phyloP scores from a whole-genome alignment of 2,888 invertebrate species.

The Drosophila crucigera region DNA sequence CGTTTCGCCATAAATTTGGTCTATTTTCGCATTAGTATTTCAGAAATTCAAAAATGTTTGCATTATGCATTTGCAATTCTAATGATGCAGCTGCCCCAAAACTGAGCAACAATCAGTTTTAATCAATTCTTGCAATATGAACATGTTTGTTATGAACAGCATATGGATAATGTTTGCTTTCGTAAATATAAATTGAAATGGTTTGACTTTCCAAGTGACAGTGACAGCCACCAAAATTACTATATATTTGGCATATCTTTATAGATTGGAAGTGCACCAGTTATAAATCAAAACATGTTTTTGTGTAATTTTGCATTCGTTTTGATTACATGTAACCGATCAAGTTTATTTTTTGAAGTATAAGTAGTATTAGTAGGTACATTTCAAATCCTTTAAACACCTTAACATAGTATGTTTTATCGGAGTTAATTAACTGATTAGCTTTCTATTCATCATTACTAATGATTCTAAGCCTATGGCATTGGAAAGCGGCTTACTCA shows the following conservation, averaged over 20 bases:
- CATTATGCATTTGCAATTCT: conserved; percentile 68
- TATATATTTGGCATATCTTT: not conserved
- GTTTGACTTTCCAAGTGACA: conserved; percentile 5
- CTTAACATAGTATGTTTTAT: not conserved
- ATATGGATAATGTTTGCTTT: conserved; percentile 30
- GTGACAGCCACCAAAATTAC: not conserved
- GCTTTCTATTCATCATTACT: not conserved
- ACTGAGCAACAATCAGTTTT: conserved; percentile 24
- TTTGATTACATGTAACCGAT: not conserved
- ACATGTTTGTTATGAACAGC: conserved; percentile 13
- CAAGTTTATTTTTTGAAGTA: not conserved
- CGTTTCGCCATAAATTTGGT: conserved; percentile 48
- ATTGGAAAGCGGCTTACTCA: conserved; percentile 5
- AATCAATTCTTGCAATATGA: conserved; percentile 5
- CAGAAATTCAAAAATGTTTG: conserved; percentile 27
- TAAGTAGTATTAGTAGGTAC: not conserved
- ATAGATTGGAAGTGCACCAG: not conserved
- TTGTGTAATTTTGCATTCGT: not conserved
- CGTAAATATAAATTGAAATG: conserved; percentile 24
- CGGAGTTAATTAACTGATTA: not conserved
- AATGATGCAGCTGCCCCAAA: conserved; percentile 54
- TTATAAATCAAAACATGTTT: not conserved
- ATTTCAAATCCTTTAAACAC: not conserved
- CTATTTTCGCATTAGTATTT: conserved; percentile 40
- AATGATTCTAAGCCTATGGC: conserved; percentile 20